Evolutionary conservation across 2,797 vertebrate genomes (phyloP), one percentile per base, ranked within the genome.

Genomic region (Tokudaia muenninki): DNA sequence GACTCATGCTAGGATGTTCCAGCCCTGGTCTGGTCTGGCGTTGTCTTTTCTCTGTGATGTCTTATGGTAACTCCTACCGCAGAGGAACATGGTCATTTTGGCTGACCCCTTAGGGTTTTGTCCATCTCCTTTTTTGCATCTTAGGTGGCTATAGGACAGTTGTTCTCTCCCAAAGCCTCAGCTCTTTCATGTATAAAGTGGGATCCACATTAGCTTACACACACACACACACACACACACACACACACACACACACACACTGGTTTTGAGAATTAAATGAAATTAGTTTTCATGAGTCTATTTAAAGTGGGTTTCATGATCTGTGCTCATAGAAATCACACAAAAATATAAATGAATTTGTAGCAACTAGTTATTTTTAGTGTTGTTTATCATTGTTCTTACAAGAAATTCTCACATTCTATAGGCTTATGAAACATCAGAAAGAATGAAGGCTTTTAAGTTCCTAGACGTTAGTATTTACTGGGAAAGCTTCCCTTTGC

Each of bases 331-430:
- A 47, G 57, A 90, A 61, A 63, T 82, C 78, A 86, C 8, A 57
- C 47, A 90, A 59, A 93, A 13, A 52, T 67, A 24, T 93, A 55
- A 96, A 84, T 94, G 50, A 88, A 57, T 81, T 92, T 92, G 50
- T 52, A 92, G 61, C 41, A 94, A 34, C 44, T 92, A 14, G 17
- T 80, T 95, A 83, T 89, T 96, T 96, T 88, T 91, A 47, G 92
- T 82, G 77, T 31, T 84, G n/a, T 63, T 86, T 82, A 9, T 59
- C 12, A 17, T 44, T 92, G 19, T 94, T 86, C 52, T 91, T 77
- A 52, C 16, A 81, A n/a, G 41, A 90, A 90, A 79, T 93, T 41
- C 31, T 90, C 63, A 44, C 13, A 37, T 84, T 92, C 94, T 72
- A 12, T 63, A 84, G 87, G 41, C 84, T 26, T 86, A 17, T 88